These are phyloP conservation scores for Polymixis lichenea DNA, from an alignment of 2,888 invertebrate species.

Conservation along the genomic window DNA sequence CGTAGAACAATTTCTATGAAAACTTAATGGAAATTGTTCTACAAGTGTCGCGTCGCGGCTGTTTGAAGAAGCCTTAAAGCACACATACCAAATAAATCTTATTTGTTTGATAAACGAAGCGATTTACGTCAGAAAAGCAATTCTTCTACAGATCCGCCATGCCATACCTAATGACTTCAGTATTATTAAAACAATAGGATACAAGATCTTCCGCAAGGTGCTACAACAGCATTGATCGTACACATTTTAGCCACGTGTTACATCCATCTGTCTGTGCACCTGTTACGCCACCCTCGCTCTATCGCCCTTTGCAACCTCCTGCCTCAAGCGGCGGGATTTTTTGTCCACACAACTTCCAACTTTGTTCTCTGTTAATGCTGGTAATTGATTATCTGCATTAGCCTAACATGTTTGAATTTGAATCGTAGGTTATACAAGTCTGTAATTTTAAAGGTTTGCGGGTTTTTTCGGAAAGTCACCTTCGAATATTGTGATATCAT, in stretches of 20 bases:
- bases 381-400: conserved; percentile 40
- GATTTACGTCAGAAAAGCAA: conserved; percentile 33
- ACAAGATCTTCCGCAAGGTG: conserved; percentile 44
- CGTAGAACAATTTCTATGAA: too few relatives aligned
- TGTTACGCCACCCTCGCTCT: conserved; percentile 58
- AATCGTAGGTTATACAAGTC: conserved; percentile 12
- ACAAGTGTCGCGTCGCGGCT: too few relatives aligned
- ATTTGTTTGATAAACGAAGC: conserved; percentile 4
- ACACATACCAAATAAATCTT: conserved; percentile 13
- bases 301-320: conserved; percentile 48
- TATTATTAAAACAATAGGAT: conserved; percentile 12
- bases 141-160: background rate
- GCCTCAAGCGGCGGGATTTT: conserved; percentile 31
- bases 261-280: conserved; percentile 74
- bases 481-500: conserved; percentile 13
- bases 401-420: conserved; percentile 42
- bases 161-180: background rate
- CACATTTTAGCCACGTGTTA: conserved; percentile 68
- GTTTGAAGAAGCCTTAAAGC: too few relatives aligned
- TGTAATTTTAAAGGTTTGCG: background rate
- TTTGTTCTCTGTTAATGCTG: conserved; percentile 40
- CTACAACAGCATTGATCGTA: conserved; percentile 1
- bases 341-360: conserved; percentile 19
- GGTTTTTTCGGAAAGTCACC: conserved; percentile 24
- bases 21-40: too few relatives aligned